Percentiles rank a stretch among this genome's conserved stretches.
Conservation (phyloP, 2,888 invertebrate species). For the Criorhina ranunculi region DNA sequence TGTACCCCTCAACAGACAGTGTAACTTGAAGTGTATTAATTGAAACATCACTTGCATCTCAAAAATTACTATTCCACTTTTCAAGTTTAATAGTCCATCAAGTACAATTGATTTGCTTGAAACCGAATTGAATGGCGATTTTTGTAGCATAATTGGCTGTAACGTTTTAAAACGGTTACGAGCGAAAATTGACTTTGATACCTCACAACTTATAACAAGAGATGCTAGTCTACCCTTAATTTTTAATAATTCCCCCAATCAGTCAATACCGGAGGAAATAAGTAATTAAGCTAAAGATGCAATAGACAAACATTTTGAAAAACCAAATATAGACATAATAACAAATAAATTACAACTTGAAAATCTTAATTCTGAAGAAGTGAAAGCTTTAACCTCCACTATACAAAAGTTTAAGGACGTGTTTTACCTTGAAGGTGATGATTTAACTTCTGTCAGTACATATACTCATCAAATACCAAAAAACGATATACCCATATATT, state of each 20-base stretch:
- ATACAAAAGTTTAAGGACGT: constrained; percentile 18
- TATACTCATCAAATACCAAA: constrained; percentile 22
- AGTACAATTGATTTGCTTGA: constrained; percentile 12
- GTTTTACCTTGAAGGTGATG: constrained; percentile 31
- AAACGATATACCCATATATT: constrained; percentile 25
- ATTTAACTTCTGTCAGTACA: constrained; percentile 13
- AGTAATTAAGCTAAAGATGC: constrained; percentile 8
- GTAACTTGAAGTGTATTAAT: constrained; percentile 22
- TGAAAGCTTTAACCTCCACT: background rate
- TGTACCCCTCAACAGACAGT: too few species aligned
- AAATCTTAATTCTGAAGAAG: constrained; percentile 19
- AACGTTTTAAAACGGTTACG: constrained; percentile 10
- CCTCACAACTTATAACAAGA: constrained; percentile 13
- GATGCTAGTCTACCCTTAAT: constrained; percentile 12
- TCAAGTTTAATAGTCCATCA: constrained; percentile 17
- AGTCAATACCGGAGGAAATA: constrained; percentile 13
- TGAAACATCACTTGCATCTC: constrained; percentile 10
- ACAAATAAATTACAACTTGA: constrained; percentile 19
- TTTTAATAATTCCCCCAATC: constrained; percentile 8
- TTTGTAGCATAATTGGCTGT: constrained; percentile 21
- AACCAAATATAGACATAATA: constrained; percentile 8
- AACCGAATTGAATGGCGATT: constrained; percentile 20
- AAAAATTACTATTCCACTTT: constrained; percentile 19
- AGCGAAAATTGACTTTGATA: background rate
- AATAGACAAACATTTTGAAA: constrained; percentile 9